A percentile compares a stretch with the other conserved stretches of the same genome.
phyloP scores from a whole-genome alignment of 1,140 invertebrate genomes.

The Nasonia giraulti region DNA sequence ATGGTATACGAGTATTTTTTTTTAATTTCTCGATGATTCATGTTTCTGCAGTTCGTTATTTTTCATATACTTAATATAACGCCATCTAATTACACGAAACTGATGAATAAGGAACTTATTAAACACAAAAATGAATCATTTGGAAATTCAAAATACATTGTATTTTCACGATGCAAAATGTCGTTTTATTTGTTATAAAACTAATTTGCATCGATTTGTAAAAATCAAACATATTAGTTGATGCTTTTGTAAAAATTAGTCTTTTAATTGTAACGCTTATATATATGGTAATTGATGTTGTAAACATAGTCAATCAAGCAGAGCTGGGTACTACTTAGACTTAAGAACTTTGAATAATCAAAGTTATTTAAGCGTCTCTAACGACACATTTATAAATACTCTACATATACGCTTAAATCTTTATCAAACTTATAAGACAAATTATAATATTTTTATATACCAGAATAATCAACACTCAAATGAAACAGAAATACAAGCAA shows the following conservation, averaged over 20 bases:
- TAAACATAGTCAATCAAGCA: slow-evolving; percentile 27
- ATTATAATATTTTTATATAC: neutral
- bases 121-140: neutral
- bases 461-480: neutral
- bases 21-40: neutral
- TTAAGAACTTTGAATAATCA: slow-evolving; percentile 28
- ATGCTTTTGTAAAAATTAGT: neutral
- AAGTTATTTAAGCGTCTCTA: slow-evolving; percentile 26
- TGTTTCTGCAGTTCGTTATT: neutral
- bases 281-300: slow-evolving; percentile 5
- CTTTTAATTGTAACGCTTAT: neutral
- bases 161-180: neutral
- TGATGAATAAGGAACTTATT: neutral
- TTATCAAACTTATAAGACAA: neutral
- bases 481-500: neutral
- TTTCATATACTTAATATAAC: no score
- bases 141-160: slow-evolving; percentile 5
- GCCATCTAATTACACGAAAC: neutral
- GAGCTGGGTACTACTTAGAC: slow-evolving; percentile 33
- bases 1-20: neutral
- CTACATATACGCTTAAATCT: neutral
- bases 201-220: neutral
- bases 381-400: neutral
- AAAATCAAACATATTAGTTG: slow-evolving; percentile 26
- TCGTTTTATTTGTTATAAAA: slow-evolving; percentile 10